Evolutionary conservation across 2,888 invertebrate genomes (phyloP).

Genomic region (Cataglyphis altisquamis): DNA sequence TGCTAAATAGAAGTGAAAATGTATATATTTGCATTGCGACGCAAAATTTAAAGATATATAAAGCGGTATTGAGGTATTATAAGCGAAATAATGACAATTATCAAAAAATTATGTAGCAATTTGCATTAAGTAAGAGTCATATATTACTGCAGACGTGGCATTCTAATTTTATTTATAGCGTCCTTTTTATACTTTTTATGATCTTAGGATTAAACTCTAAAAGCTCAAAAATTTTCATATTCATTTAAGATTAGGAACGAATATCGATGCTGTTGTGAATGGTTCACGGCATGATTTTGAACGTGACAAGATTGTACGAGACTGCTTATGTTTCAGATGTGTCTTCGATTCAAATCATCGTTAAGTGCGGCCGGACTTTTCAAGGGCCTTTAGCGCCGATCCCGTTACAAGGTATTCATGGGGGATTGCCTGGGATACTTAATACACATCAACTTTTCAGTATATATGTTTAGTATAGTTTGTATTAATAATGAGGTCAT

Average conservation of each 20-base stretch:
- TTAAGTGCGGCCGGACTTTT: constrained; percentile 84
- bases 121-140: constrained; percentile 4
- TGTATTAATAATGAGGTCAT: constrained; percentile 8
- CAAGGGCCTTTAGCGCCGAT: constrained; percentile 85
- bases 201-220: constrained; percentile 12
- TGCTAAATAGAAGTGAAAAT: constrained; percentile 23
- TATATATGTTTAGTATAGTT: constrained; percentile 57
- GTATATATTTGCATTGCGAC: constrained; percentile 10
- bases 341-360: constrained; percentile 84
- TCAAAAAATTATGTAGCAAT: constrained; percentile 23
- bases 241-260: constrained; percentile 61
- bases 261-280: constrained; percentile 77
- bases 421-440: constrained; percentile 85
- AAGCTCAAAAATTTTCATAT: constrained; percentile 18
- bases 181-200: constrained; percentile 9
- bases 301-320: constrained; percentile 84
- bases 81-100: constrained; percentile 21
- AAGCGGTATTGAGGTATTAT: background rate
- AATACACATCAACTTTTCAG: constrained; percentile 67
- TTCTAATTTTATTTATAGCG: constrained; percentile 2
- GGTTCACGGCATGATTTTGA: constrained; percentile 71
- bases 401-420: constrained; percentile 86
- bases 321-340: constrained; percentile 86
- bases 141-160: constrained; percentile 6
- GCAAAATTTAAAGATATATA: constrained; percentile 25